phyloP scores from a whole-genome alignment of 2,113 vertebrate genomes.

The Pitta sordida region DNA sequence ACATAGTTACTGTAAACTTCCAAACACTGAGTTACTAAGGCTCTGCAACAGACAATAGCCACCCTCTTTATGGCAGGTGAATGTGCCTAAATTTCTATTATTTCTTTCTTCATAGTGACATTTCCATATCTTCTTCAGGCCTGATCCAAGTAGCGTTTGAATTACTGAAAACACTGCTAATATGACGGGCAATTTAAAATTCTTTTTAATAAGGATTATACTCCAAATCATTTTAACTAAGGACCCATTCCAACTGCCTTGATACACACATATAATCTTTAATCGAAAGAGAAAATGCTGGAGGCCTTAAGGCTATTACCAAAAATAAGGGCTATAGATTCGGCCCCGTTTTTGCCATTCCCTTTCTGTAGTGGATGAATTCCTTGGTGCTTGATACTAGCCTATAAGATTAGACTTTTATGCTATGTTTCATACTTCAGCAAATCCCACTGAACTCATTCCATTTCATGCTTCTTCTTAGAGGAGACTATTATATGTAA shows the following conservation, averaged over 20 bases:
- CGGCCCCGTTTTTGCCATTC: background rate
- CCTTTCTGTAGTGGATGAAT: slow-evolving; percentile 12
- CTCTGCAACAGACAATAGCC: background rate
- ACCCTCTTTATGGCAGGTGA: background rate
- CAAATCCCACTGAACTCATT: slow-evolving; percentile 65
- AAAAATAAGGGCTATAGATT: background rate
- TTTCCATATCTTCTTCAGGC: background rate
- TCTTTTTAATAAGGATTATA: background rate
- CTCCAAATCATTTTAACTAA: background rate
- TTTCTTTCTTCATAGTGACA: background rate
- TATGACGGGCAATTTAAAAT: background rate
- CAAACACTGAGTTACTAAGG: background rate
- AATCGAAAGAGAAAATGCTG: background rate
- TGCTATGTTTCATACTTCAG: slow-evolving; percentile 36
- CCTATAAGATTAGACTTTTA: slow-evolving; percentile 57
- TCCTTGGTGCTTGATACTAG: slow-evolving; percentile 23
- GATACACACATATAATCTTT: background rate
- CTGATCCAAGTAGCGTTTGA: background rate
- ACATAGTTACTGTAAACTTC: background rate
- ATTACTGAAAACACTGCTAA: background rate
- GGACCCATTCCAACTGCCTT: background rate
- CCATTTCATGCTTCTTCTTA: slow-evolving; percentile 56
- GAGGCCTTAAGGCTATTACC: background rate
- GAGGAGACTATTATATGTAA: slow-evolving; percentile 47
- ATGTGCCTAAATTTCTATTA: background rate